phyloP scores from a whole-genome alignment of 2,888 invertebrate genomes.

The Dasypolia templi region DNA sequence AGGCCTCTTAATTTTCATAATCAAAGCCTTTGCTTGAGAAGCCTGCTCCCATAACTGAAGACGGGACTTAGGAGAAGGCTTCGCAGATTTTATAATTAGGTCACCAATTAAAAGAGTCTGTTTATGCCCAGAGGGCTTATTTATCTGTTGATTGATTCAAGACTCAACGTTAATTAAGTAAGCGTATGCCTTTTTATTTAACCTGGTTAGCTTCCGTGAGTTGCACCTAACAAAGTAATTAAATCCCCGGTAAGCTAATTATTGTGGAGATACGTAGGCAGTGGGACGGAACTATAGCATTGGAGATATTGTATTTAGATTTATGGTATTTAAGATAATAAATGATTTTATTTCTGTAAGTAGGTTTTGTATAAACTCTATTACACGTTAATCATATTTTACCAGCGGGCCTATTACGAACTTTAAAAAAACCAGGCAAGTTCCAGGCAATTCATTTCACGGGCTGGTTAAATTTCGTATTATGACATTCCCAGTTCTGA shows the following conservation, averaged over 20 bases:
- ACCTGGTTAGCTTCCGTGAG: constrained; percentile 25
- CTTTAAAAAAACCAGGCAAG: too few species aligned
- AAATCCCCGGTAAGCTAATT: constrained; percentile 36
- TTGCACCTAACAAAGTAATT: constrained; percentile 32
- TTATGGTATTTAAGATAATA: too few species aligned
- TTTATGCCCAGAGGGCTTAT: too few species aligned
- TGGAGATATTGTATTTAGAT: neutral
- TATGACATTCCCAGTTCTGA: too few species aligned
- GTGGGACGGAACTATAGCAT: neutral
- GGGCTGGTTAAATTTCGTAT: too few species aligned
- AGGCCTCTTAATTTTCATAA: neutral
- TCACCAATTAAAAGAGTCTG: neutral
- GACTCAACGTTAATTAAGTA: neutral
- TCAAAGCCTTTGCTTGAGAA: neutral
- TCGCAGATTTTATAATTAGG: neutral
- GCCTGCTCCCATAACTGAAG: neutral
- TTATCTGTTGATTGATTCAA: neutral
- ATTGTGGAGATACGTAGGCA: constrained; percentile 15
- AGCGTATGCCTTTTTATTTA: constrained; percentile 1
- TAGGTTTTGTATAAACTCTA: too few species aligned
- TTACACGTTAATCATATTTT: too few species aligned
- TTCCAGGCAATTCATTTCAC: too few species aligned
- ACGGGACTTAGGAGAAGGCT: too few species aligned
- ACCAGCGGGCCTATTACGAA: too few species aligned
- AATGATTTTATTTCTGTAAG: too few species aligned